A percentile compares a stretch with the other conserved stretches of the same genome.
phyloP scores from a whole-genome alignment of 2,888 invertebrate genomes.

The Cephus spinipes region DNA sequence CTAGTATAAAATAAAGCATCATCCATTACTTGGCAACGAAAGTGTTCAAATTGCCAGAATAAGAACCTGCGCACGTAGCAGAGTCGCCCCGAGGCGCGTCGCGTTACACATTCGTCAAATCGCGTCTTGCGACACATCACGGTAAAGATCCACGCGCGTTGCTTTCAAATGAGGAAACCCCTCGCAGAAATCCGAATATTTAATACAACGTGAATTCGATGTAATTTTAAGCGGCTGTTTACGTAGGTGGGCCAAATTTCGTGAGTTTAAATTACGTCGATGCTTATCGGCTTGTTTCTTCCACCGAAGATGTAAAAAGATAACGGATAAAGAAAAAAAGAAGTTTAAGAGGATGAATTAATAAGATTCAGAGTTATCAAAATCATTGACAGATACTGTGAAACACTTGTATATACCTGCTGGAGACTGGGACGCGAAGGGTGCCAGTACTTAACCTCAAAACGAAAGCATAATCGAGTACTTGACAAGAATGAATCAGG shows the following conservation, averaged over 20 bases:
- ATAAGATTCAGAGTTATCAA: neutral
- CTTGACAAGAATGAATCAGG: neutral
- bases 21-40: neutral
- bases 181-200: conserved; percentile 8
- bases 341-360: neutral
- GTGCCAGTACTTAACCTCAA: neutral
- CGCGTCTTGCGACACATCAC: conserved; percentile 18
- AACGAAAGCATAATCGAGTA: neutral
- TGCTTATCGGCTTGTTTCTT: neutral
- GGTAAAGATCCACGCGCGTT: conserved; percentile 23
- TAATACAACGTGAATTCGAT: conserved; percentile 3
- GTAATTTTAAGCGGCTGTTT: neutral
- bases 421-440: too few species aligned
- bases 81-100: neutral
- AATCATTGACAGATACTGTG: neutral
- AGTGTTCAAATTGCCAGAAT: neutral
- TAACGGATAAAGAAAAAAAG: neutral
- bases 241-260: neutral
- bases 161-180: conserved; percentile 22
- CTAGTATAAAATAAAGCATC: neutral
- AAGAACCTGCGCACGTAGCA: neutral
- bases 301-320: too few species aligned
- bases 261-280: neutral
- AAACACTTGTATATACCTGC: too few species aligned
- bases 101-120: conserved; percentile 20